phyloP scores from a whole-genome alignment of 1,140 invertebrate species.

The Ericerus pela region DNA sequence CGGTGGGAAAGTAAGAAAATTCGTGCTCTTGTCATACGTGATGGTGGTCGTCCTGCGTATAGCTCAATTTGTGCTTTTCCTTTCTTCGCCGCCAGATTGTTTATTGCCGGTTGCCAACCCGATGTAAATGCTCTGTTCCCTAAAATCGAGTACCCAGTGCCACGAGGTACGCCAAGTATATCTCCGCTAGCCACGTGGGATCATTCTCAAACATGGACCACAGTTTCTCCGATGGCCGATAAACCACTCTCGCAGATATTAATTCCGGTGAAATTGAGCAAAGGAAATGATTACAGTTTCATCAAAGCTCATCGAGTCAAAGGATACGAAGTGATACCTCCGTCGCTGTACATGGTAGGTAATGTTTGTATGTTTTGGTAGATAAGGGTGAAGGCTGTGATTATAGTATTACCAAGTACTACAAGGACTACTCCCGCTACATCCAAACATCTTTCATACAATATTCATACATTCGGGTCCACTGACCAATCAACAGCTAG shows the following conservation, averaged over 20 bases:
- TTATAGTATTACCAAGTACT: neutral
- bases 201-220: constrained; percentile 10
- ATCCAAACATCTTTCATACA: neutral
- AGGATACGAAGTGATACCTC: neutral
- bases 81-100: constrained; percentile 14
- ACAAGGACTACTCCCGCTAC: too few species aligned
- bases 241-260: neutral
- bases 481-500: too few species aligned
- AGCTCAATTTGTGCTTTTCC: too few species aligned
- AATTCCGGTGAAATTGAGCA: neutral
- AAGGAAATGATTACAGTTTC: neutral
- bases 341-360: constrained; percentile 1
- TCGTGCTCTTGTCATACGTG: too few species aligned
- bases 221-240: neutral
- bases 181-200: constrained; percentile 3
- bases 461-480: neutral
- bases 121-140: constrained; percentile 22
- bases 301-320: neutral
- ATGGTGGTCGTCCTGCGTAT: too few species aligned
- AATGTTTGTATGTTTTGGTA: too few species aligned
- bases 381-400: too few species aligned
- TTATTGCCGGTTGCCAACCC: constrained; percentile 15
- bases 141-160: constrained; percentile 7
- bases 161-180: constrained; percentile 11
- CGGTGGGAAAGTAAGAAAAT: neutral